Evolutionary conservation across 2,113 vertebrate species (phyloP).

Genomic region (Thamnaconus septentrionalis): DNA sequence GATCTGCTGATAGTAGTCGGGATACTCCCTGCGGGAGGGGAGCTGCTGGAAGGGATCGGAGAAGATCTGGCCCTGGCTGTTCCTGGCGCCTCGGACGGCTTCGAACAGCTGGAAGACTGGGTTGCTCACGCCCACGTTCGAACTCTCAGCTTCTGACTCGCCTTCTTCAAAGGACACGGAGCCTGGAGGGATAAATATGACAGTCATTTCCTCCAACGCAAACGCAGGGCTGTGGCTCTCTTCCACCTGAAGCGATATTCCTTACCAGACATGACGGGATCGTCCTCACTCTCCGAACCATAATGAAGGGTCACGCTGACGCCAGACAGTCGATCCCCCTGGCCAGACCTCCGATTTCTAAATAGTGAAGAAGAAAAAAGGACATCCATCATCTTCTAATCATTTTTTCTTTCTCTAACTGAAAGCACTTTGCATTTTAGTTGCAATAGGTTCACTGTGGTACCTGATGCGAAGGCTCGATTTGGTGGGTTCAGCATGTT

Average conservation of each 20-base stretch:
- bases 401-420: not conserved
- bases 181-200: conserved; percentile 51
- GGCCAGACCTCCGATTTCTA: conserved; percentile 94
- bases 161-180: conserved; percentile 88
- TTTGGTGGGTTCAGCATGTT: conserved; percentile 92
- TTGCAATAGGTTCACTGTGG: not conserved
- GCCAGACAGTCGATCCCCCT: conserved; percentile 91
- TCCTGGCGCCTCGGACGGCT: conserved; percentile 88
- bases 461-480: conserved; percentile 96
- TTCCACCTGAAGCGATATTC: not conserved
- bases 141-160: conserved; percentile 93
- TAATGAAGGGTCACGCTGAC: conserved; percentile 92
- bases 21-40: conserved; percentile 94
- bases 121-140: conserved; percentile 89
- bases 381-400: not conserved
- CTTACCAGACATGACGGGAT: conserved; percentile 90
- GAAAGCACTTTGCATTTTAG: not conserved
- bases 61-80: conserved; percentile 93
- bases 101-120: conserved; percentile 97
- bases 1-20: conserved; percentile 98
- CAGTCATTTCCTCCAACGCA: not conserved
- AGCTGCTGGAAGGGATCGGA: conserved; percentile 95
- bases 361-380: not conserved
- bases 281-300: conserved; percentile 96
- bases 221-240: not conserved